These are phyloP conservation scores for Nebria brevicollis DNA, from an alignment of 2,888 invertebrate genomes.

Conservation along the genomic window DNA sequence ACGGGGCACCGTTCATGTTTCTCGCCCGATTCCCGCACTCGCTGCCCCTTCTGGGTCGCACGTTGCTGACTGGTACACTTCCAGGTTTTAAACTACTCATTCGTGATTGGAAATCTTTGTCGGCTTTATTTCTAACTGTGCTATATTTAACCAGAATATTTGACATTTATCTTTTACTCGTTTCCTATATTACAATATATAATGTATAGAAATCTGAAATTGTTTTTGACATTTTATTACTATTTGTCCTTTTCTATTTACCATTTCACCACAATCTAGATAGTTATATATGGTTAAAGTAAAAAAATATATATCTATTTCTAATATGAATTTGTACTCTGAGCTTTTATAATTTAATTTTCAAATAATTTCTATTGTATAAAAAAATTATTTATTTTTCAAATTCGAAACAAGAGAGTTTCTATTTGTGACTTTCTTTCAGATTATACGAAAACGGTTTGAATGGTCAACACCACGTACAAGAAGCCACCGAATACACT, in stretches of 20 bases:
- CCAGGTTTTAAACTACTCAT: neutral
- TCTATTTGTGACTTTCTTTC: slow-evolving; percentile 48
- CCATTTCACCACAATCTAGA: no score
- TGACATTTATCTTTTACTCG: neutral
- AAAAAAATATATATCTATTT: no score
- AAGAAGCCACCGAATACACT: slow-evolving; percentile 46
- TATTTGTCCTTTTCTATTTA: no score
- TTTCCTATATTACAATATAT: neutral
- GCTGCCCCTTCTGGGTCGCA: neutral
- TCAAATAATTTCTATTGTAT: no score
- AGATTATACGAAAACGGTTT: slow-evolving; percentile 67
- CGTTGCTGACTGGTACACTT: neutral
- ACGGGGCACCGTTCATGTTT: neutral
- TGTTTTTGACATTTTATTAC: neutral
- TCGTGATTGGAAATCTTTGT: neutral
- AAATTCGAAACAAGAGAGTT: no score
- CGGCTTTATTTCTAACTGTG: neutral
- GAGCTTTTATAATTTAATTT: no score
- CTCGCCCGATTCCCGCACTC: neutral
- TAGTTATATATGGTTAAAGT: no score
- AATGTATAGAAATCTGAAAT: neutral
- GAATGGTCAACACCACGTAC: slow-evolving; percentile 57
- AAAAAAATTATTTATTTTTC: no score
- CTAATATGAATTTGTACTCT: no score
- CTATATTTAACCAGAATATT: neutral